Percentiles rank a stretch among this genome's conserved stretches.
These are phyloP conservation scores for Paracentrotus lividus DNA, from an alignment of 53 echinoderm and acorn worm genomes.

Conservation along the genomic window DNA sequence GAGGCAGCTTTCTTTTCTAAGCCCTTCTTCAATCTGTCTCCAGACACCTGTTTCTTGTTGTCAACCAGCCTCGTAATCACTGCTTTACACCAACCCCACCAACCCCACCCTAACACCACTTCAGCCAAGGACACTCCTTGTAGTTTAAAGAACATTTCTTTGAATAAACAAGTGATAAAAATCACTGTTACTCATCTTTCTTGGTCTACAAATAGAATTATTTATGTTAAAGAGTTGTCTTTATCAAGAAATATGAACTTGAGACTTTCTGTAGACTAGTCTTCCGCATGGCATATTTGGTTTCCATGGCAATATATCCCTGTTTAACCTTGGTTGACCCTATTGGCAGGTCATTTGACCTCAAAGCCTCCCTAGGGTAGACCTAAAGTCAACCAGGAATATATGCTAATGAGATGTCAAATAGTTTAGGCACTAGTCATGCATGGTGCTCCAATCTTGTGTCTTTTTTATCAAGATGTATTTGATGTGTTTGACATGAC, in stretches of 20 bases:
- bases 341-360: slow-evolving; percentile 52
- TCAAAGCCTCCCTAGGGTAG: background rate
- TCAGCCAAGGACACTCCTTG: too few relatives aligned
- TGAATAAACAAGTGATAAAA: too few relatives aligned
- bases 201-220: too few relatives aligned
- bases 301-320: slow-evolving; percentile 20
- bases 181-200: too few relatives aligned
- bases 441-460: background rate
- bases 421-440: slow-evolving; percentile 9
- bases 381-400: too few relatives aligned
- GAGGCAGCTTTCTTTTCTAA: background rate
- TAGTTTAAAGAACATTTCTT: too few relatives aligned
- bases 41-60: slow-evolving; percentile 43
- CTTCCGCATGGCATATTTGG: background rate
- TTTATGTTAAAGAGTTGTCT: too few relatives aligned
- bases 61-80: background rate
- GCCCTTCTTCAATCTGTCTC: background rate
- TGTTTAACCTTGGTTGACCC: slow-evolving; percentile 28
- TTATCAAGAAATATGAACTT: background rate
- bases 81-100: background rate
- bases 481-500: too few relatives aligned
- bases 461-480: too few relatives aligned
- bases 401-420: background rate
- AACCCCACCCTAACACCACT: background rate
- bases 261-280: background rate